Percentiles rank a stretch among this genome's conserved stretches.
These are phyloP conservation scores for Marmota flaviventris DNA, from an alignment of 2,113 vertebrate species.

Conservation along the genomic window DNA sequence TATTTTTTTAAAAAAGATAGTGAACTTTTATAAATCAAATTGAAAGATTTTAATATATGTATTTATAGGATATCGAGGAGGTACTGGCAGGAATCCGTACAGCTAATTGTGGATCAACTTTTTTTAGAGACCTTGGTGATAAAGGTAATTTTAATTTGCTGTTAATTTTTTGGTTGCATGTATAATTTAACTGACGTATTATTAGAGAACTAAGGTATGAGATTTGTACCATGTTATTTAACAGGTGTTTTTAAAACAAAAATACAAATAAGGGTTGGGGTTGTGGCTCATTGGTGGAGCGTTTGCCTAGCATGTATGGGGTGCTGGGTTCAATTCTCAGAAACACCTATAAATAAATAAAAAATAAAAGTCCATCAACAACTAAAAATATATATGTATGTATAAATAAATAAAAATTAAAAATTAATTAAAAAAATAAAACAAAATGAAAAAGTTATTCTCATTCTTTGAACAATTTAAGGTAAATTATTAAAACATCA, in stretches of 20 bases:
- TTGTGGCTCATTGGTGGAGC: no score
- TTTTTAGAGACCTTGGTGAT: conserved; percentile 96
- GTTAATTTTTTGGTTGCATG: conserved; percentile 38
- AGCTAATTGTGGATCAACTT: conserved; percentile 88
- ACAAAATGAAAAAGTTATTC: no score
- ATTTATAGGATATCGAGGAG: conserved; percentile 91
- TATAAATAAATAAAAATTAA: no score
- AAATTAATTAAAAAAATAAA: no score
- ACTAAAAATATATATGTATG: no score
- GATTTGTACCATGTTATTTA: neutral
- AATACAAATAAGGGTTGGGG: no score
- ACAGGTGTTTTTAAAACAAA: conserved; percentile 21
- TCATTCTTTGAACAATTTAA: conserved; percentile 31
- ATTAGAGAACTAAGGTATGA: conserved; percentile 16
- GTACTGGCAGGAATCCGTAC: conserved; percentile 88
- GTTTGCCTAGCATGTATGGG: no score
- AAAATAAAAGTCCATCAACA: no score
- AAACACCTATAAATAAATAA: no score
- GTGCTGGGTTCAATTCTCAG: no score
- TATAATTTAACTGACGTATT: conserved; percentile 46
- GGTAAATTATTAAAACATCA: conserved; percentile 2
- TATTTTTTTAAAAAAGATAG: neutral
- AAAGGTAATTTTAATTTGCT: conserved; percentile 89
- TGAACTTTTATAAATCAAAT: conserved; percentile 36
- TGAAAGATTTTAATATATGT: conserved; percentile 79